phyloP scores from a whole-genome alignment of 2,113 vertebrate genomes.

The Saguinus midas region DNA sequence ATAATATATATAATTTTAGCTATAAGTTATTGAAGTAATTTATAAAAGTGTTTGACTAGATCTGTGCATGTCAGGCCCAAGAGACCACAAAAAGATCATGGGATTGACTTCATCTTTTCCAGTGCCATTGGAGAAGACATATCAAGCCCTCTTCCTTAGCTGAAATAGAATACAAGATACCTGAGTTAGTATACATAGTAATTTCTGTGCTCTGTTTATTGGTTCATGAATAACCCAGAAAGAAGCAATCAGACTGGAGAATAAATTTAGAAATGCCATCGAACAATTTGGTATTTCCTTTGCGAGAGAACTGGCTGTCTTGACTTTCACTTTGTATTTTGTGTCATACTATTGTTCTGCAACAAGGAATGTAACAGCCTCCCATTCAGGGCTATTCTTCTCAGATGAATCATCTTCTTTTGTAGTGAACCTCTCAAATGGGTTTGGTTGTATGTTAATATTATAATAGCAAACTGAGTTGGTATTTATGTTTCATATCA shows the following conservation, averaged over 20 bases:
- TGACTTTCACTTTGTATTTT: conserved; percentile 7
- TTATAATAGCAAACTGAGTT: not conserved
- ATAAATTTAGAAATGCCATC: conserved; percentile 9
- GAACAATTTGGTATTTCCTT: not conserved
- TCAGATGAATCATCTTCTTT: not conserved
- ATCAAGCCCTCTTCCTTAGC: not conserved
- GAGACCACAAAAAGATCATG: not conserved
- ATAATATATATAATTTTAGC: not conserved
- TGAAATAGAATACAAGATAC: not conserved
- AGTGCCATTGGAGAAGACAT: not conserved
- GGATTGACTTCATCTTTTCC: not conserved
- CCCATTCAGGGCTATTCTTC: not conserved
- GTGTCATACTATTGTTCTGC: not conserved
- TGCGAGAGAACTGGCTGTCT: not conserved
- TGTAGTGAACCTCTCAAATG: not conserved
- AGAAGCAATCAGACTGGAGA: not conserved
- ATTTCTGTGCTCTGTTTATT: not conserved
- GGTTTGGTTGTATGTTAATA: not conserved
- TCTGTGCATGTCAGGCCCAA: not conserved
- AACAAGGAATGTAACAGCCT: not conserved
- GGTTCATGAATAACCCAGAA: not conserved
- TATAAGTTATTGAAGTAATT: not conserved
- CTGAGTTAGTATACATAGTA: not conserved
- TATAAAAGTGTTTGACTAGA: not conserved
- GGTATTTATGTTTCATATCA: not conserved